Evolutionary conservation across 2,113 vertebrate species (phyloP).

Genomic region (Istiophorus platypterus): DNA sequence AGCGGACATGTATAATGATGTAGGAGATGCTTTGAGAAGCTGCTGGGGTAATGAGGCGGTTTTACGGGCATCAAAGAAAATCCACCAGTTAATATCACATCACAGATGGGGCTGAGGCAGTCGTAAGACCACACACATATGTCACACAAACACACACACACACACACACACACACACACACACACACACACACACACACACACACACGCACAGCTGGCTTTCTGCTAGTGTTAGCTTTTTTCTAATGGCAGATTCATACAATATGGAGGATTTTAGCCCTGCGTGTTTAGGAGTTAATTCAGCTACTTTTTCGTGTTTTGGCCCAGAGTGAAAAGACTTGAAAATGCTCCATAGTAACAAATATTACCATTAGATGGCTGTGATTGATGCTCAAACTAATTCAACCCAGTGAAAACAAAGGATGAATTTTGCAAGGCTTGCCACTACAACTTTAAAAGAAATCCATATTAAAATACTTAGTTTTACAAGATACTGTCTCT

Average conservation of each 20-base stretch:
- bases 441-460: conserved; percentile 12
- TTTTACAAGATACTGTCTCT: neutral
- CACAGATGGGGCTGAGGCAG: conserved; percentile 55
- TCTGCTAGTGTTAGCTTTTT: neutral
- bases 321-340: neutral
- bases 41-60: conserved; percentile 48
- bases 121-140: conserved; percentile 13
- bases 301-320: neutral
- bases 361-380: neutral
- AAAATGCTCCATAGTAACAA: neutral
- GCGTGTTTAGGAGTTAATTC: conserved; percentile 20
- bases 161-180: neutral
- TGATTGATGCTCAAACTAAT: neutral
- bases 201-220: neutral
- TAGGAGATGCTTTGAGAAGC: conserved; percentile 21
- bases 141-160: no score
- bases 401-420: neutral
- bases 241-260: conserved; percentile 37
- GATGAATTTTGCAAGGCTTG: neutral
- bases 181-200: neutral
- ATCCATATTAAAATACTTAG: conserved; percentile 29
- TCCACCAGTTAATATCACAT: conserved; percentile 48
- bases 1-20: conserved; percentile 13
- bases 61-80: conserved; percentile 62
- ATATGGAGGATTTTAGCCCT: conserved; percentile 26